phyloP scores from a whole-genome alignment of 2,797 vertebrate species.

The Podargus strigoides region DNA sequence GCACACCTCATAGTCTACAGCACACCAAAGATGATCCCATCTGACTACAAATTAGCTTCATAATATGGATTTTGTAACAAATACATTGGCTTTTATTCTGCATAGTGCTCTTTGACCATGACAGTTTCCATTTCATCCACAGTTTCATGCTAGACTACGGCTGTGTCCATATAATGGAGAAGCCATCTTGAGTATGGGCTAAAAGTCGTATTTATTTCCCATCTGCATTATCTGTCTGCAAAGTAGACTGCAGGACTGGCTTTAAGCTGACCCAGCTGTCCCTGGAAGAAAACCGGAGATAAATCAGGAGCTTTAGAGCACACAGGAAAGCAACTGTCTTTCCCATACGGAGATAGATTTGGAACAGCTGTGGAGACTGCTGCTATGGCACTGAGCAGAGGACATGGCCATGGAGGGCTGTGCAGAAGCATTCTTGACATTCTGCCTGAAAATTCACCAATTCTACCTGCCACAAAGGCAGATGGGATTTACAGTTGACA shows the following conservation, averaged over 20 bases:
- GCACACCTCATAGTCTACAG: not conserved
- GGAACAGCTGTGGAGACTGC: not conserved
- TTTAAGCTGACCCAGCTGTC: conserved; percentile 1
- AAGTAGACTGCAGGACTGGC: not conserved
- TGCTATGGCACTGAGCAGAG: not conserved
- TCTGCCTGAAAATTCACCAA: not conserved
- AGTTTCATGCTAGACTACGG: not conserved
- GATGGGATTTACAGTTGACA: not conserved
- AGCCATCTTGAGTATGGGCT: not conserved
- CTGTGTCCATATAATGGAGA: not conserved
- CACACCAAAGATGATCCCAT: not conserved
- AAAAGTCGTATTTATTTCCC: not conserved
- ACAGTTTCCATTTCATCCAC: not conserved
- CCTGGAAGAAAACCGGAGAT: not conserved
- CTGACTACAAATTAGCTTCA: not conserved
- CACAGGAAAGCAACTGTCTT: not conserved
- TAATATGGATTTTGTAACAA: not conserved
- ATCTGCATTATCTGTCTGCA: not conserved
- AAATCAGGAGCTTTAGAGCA: not conserved
- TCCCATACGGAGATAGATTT: not conserved
- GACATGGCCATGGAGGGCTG: not conserved
- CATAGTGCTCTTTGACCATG: not conserved
- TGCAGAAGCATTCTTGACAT: not conserved
- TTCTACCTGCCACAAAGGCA: not conserved
- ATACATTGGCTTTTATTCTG: not conserved